Evolutionary conservation across 2,888 invertebrate species (phyloP).

Genomic region (Drosophila nr. fundita): DNA sequence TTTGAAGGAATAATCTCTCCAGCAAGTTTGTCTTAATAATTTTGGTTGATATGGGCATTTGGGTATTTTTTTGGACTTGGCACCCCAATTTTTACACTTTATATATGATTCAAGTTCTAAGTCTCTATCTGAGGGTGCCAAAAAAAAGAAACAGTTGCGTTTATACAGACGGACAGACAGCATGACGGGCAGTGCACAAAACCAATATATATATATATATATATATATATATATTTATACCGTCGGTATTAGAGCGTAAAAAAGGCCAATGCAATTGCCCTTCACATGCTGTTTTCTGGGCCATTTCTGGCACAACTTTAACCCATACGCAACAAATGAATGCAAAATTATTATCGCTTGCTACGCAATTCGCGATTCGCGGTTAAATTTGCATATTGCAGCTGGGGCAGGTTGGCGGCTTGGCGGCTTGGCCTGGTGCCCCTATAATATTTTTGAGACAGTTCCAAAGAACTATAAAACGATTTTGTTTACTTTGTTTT

Average conservation of each 20-base stretch:
- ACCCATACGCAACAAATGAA: constrained; percentile 30
- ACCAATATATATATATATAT: too few species aligned
- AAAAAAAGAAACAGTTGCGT: too few species aligned
- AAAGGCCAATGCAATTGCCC: constrained; percentile 42
- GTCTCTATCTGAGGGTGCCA: too few species aligned
- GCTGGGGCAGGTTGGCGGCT: constrained; percentile 49
- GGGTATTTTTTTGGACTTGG: too few species aligned
- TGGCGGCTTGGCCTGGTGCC: neutral
- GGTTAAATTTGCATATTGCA: constrained; percentile 71
- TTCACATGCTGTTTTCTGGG: constrained; percentile 48
- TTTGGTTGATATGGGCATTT: neutral
- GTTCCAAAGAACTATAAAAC: constrained; percentile 66
- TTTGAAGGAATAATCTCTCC: neutral
- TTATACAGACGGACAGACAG: too few species aligned
- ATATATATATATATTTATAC: neutral
- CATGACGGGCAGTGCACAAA: too few species aligned
- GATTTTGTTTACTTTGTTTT: constrained; percentile 60
- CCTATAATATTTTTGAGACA: constrained; percentile 12
- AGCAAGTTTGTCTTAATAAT: neutral
- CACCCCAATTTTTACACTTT: too few species aligned
- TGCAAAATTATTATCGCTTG: constrained; percentile 65
- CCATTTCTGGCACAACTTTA: constrained; percentile 29
- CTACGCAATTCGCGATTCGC: constrained; percentile 71
- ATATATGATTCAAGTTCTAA: too few species aligned
- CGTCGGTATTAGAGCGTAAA: neutral